Evolutionary conservation across 1,140 invertebrate genomes (phyloP).

Genomic region (Drosophila saltans): DNA sequence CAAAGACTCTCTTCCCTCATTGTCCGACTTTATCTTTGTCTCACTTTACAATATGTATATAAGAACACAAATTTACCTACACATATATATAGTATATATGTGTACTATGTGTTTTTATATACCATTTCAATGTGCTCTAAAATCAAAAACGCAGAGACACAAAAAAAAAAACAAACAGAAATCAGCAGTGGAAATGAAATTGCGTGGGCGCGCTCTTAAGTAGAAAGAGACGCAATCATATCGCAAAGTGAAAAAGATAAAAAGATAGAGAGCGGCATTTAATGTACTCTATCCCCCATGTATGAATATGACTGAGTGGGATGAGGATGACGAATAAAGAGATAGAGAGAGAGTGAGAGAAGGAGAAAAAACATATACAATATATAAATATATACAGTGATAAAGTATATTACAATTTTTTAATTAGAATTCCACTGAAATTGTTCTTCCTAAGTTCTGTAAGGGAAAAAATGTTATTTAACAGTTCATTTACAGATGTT

Average conservation of each 20-base stretch:
- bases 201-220: slow-evolving; percentile 43
- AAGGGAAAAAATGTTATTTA: no score
- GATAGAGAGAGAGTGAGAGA: neutral
- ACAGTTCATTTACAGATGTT: no score
- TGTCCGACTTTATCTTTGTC: no score
- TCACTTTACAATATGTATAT: slow-evolving; percentile 1
- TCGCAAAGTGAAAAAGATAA: slow-evolving; percentile 1
- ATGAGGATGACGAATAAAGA: slow-evolving; percentile 4
- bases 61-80: slow-evolving; percentile 6
- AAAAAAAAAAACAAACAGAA: slow-evolving; percentile 24
- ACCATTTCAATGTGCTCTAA: slow-evolving; percentile 26
- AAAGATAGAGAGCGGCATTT: slow-evolving; percentile 5
- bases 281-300: slow-evolving; percentile 37
- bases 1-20: neutral
- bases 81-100: neutral
- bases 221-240: neutral
- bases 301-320: neutral
- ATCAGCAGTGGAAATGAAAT: slow-evolving; percentile 46
- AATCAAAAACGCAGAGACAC: slow-evolving; percentile 51
- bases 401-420: neutral
- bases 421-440: neutral
- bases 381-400: neutral
- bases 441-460: no score
- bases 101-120: no score
- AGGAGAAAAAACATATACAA: neutral